Evolutionary conservation across 2,888 invertebrate species (phyloP).

Genomic region (Neria commutata): DNA sequence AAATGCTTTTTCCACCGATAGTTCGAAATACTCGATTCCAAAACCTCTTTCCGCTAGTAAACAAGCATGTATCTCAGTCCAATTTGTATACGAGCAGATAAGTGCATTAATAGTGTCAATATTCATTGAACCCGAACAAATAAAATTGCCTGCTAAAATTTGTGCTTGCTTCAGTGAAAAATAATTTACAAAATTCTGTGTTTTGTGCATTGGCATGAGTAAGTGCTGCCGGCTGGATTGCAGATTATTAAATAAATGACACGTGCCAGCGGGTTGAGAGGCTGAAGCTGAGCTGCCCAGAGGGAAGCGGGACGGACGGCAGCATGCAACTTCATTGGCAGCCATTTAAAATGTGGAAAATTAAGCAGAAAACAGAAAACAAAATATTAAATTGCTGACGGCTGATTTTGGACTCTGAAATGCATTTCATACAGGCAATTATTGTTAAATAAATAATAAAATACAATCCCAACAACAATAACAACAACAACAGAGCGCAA

Average conservation of each 20-base stretch:
- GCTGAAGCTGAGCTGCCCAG: not conserved
- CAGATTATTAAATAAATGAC: conserved; percentile 3
- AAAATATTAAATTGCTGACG: conserved; percentile 46
- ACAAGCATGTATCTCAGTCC: too few relatives aligned
- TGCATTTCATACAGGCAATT: conserved; percentile 38
- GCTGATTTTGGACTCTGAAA: conserved; percentile 51
- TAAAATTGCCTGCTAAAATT: too few relatives aligned
- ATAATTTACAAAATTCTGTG: conserved; percentile 55
- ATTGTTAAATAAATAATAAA: conserved; percentile 30
- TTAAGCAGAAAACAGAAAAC: conserved; percentile 29
- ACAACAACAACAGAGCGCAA: conserved; percentile 43
- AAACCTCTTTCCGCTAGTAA: not conserved
- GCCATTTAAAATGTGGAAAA: conserved; percentile 28
- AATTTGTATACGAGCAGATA: too few relatives aligned
- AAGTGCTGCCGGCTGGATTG: conserved; percentile 34
- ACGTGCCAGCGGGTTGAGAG: not conserved
- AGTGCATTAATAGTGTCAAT: too few relatives aligned
- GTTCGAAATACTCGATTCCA: not conserved
- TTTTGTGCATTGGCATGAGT: conserved; percentile 51
- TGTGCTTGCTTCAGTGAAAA: conserved; percentile 51
- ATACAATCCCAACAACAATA: conserved; percentile 17
- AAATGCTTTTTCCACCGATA: not conserved
- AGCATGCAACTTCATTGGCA: not conserved
- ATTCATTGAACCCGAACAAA: too few relatives aligned
- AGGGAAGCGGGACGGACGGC: not conserved